A percentile compares a stretch with the other conserved stretches of the same genome.
phyloP scores from a whole-genome alignment of 35 echinoderm and acorn worm genomes.

The Patiria miniata region DNA sequence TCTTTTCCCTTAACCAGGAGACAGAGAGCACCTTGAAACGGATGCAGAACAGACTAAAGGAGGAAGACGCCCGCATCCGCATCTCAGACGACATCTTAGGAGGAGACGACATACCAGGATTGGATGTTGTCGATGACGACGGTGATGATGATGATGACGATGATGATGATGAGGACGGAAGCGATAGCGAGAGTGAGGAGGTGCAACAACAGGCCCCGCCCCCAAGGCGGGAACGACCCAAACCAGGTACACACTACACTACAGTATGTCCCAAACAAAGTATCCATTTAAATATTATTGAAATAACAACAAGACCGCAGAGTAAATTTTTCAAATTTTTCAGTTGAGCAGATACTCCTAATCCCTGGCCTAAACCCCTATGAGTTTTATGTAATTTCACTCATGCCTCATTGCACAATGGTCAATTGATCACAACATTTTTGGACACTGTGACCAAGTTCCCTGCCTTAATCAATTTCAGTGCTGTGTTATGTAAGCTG shows the following conservation, averaged over 20 bases:
- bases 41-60: conserved; percentile 87
- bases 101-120: conserved; percentile 64
- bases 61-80: conserved; percentile 76
- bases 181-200: conserved; percentile 50
- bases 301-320: no score
- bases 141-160: conserved; percentile 74
- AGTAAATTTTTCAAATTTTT: background rate
- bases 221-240: background rate
- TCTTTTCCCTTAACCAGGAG: conserved; percentile 66
- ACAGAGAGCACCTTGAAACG: conserved; percentile 82
- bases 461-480: no score
- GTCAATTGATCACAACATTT: no score
- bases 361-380: no score
- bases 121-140: conserved; percentile 77
- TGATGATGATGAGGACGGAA: conserved; percentile 61
- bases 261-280: no score
- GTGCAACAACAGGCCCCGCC: background rate
- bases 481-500: no score
- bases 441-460: no score
- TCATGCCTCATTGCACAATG: no score
- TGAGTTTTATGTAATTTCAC: no score
- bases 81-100: conserved; percentile 77
- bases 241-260: no score
- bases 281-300: no score
- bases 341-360: no score